phyloP scores from a whole-genome alignment of 1,140 invertebrate genomes.

The Drosophila kohkoa region DNA sequence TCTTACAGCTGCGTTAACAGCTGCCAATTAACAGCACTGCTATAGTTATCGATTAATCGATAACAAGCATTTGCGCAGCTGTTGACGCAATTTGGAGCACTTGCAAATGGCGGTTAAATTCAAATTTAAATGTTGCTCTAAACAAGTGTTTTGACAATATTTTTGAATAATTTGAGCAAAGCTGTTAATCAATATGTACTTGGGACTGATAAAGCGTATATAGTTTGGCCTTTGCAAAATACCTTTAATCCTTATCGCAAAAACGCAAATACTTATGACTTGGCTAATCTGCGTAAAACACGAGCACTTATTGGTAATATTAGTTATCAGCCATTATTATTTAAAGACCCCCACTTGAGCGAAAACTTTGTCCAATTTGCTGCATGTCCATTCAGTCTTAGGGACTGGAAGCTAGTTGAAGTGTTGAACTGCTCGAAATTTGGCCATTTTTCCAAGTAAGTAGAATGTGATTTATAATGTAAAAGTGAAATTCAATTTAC shows the following conservation, averaged over 20 bases:
- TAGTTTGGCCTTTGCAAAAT: slow-evolving; percentile 31
- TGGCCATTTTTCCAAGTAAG: neutral
- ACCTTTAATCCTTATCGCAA: slow-evolving; percentile 65
- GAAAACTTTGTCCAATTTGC: slow-evolving; percentile 25
- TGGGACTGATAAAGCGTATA: neutral
- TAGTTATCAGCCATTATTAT: slow-evolving; percentile 52
- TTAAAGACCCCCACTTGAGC: slow-evolving; percentile 61
- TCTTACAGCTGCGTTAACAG: slow-evolving; percentile 27
- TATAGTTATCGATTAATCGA: slow-evolving; percentile 30
- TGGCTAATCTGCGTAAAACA: slow-evolving; percentile 62
- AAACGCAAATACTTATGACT: slow-evolving; percentile 40
- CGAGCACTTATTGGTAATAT: slow-evolving; percentile 38
- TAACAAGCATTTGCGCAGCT: neutral
- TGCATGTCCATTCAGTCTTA: slow-evolving; percentile 47
- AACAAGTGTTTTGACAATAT: neutral
- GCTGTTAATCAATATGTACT: neutral
- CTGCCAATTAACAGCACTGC: neutral
- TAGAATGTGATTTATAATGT: neutral
- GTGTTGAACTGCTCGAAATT: slow-evolving; percentile 17
- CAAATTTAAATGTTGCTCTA: neutral
- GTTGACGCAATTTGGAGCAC: slow-evolving; percentile 18
- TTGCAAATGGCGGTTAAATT: neutral
- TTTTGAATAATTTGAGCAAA: neutral
- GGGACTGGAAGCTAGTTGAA: slow-evolving; percentile 26
- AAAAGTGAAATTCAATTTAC: neutral